Conservation (phyloP, 2,113 vertebrate genomes). For the Ahaetulla prasina region DNA sequence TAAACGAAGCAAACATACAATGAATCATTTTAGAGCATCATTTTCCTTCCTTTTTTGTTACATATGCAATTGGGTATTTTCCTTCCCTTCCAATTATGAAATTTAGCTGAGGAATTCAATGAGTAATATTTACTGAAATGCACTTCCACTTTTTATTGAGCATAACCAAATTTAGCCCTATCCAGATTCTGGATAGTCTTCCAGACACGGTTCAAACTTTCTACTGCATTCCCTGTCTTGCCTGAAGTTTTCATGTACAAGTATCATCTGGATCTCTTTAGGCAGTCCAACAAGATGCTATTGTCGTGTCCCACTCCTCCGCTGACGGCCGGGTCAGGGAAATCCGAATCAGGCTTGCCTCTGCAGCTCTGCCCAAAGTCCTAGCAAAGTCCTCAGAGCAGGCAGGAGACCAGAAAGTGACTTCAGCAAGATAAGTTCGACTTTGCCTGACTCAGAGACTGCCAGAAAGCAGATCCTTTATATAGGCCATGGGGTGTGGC, state of each 20-base stretch:
- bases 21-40: neutral
- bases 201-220: neutral
- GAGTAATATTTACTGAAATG: neutral
- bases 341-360: too few relatives aligned
- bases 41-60: neutral
- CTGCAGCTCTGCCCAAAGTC: too few relatives aligned
- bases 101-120: neutral
- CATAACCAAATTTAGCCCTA: neutral
- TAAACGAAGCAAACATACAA: neutral
- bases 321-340: too few relatives aligned
- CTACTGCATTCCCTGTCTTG: neutral
- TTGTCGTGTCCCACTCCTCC: too few relatives aligned
- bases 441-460: too few relatives aligned
- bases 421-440: too few relatives aligned
- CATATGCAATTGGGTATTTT: neutral
- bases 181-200: neutral
- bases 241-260: neutral
- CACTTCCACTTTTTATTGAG: neutral
- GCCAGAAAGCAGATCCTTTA: too few relatives aligned
- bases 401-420: too few relatives aligned
- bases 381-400: too few relatives aligned
- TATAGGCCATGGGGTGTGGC: too few relatives aligned
- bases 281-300: neutral
- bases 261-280: neutral
- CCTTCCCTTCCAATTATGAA: neutral